Evolutionary conservation across 2,888 invertebrate genomes (phyloP), one percentile per base, ranked within the genome.

Genomic region (Drosophila aldrichi): DNA sequence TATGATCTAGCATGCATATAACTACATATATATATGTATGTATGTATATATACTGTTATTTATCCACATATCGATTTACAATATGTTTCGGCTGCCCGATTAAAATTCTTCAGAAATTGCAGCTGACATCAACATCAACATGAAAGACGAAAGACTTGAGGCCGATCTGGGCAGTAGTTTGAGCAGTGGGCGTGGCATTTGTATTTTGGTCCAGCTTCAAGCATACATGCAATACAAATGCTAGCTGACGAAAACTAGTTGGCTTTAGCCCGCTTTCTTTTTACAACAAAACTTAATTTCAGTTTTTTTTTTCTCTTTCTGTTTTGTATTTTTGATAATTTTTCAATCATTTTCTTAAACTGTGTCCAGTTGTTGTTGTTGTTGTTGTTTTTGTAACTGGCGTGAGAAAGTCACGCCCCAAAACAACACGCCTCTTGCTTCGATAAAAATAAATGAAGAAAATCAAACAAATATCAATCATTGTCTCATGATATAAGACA

Each of bases 91-190:
- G 68, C 58, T 56, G 69, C 44, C 64, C 67, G 73, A 73, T 77
- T 79, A 79, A 79, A 79, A 79, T 79, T 79, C 77, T 61, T 79
- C 38, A 63, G n/a, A 73, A 79, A 76, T 73, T 73, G 70, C 76
- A 55, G 36, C 43, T 41, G 52, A 58, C 60, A 72, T n/a, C 40
- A 54, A 12, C 32, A 41, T 38, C 36, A 41, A 43, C 40, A 32
- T 32, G 22, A 52, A 25, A 25, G 52, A 2, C 18, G 4, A 6
- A 34, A 32, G 34, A 51, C 20, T n/a, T 12, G 25, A 5, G 25
- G 51, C 4, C 16, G 14, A 34, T 34, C 34, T 32, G 29, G 32
- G 12, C 6, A 49, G 48, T 10, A 32, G 48, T 18, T n/a, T 49
- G 12, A 12, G 2, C 32, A n/a, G 38, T 10, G 25, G n/a, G 40